Base-by-base conservation (phyloP, 2,888 invertebrate genomes). In the Colostygia pectinataria region DNA sequence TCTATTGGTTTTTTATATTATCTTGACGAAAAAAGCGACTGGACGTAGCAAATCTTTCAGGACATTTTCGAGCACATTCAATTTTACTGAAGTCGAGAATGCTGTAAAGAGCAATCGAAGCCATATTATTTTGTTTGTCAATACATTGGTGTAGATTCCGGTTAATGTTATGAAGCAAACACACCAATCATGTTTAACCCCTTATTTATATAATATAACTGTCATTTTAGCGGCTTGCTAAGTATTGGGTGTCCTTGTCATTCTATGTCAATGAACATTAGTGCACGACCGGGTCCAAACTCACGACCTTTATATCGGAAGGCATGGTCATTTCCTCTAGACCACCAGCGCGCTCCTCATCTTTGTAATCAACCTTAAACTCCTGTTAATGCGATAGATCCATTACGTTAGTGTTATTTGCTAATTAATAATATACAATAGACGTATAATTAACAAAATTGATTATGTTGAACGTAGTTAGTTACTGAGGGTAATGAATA, bases 21-120 rank as follows among this genome's bases (percentile, higher is more conserved):
- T 43, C 28, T 36, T 9, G 15, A 15, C 45, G 25, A 32, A 31
- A 42, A 40, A 39, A 49, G 52, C 49, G 42, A 51, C 44, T 51
- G 49, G 46, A 52, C 46, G 34, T 32, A 37, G 45, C 34, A 52
- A 52, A 43, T 50, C 43, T 45, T 39, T 20, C 42, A 36, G 31
- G 40, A 49, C 48, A 25, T 40, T 49, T 39, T 44, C 40, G 25
- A 54, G 43, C 32, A 32, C 27, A 48, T 55, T 55, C 40, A 46
- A 46, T 53, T 47, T 40, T 24, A 13, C 25, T 34, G 36, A 28
- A 10, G 31, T n/a, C 20, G 12, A 20, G 15, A 27, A 27, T 15
- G 4, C 4, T 15, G 2, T 15, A 15, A 4, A 15, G 4, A 15
- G 4, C 4, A 15, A 2, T 15, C 15, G 15, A 4, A n/a, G n/a